phyloP scores from a whole-genome alignment of 2,113 vertebrate genomes.

The Peromyscus polionotus region DNA sequence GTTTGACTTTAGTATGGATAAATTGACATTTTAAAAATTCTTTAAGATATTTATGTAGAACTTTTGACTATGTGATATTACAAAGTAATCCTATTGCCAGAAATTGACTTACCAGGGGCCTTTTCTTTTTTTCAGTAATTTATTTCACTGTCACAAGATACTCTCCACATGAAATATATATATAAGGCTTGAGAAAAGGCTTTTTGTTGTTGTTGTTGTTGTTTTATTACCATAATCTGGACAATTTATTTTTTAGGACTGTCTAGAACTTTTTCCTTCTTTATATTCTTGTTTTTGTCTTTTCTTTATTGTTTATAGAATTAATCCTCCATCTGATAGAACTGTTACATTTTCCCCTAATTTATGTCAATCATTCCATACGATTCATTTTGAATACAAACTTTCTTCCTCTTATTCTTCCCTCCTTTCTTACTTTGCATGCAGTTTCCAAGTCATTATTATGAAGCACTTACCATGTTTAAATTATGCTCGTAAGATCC shows the following conservation, averaged over 20 bases:
- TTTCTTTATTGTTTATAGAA: background rate
- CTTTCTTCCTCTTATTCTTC: no score
- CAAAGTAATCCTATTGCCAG: conserved; percentile 52
- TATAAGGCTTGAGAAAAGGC: background rate
- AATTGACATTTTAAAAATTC: conserved; percentile 33
- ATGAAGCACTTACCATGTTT: background rate
- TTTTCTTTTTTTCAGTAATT: background rate
- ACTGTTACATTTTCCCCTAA: background rate
- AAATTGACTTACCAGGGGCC: background rate
- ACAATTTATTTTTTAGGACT: background rate
- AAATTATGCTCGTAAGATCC: no score
- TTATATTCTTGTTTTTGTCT: background rate
- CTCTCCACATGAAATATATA: background rate
- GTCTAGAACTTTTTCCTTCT: background rate
- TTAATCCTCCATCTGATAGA: background rate
- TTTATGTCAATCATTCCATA: background rate
- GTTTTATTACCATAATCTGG: background rate
- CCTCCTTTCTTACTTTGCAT: background rate
- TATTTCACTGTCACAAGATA: background rate
- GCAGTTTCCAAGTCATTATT: background rate
- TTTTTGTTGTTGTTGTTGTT: background rate
- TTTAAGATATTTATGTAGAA: conserved; percentile 28
- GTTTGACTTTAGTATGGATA: background rate
- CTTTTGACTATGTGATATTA: conserved; percentile 15
- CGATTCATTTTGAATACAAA: background rate